Evolutionary conservation across 2,888 invertebrate genomes (phyloP), one percentile per base, ranked within the genome.

Genomic region (Megalurothrips usitatus): DNA sequence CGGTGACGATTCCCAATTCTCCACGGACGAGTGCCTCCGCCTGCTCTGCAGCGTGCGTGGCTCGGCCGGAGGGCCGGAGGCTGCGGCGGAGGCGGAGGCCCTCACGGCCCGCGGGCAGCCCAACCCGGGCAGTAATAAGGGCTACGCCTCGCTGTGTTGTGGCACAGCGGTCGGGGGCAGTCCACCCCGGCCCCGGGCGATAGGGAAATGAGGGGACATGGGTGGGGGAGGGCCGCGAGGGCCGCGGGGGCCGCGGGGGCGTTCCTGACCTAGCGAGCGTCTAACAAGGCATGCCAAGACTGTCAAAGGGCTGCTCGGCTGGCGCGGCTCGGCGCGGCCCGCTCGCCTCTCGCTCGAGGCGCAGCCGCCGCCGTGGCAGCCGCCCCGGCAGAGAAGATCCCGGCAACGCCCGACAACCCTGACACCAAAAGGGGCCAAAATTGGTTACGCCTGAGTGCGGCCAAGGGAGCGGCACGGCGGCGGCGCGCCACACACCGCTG

Each of bases 271-370:
- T 14, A 58, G 19, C 12, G 58, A 58, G 19, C 58, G 58, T 58
- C 58, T 58, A 58, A 58, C 58, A 58, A 58, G 58, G 58, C 58
- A 58, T 58, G 58, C 58, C 58, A 58, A 58, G 58, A 58, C 58
- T 43, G 34, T 58, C 58, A 58, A 58, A 58, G 58, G 58, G 58
- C 58, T 58, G 58, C 14, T 17, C 6, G 58, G 34, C 34, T 43
- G 34, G 34, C 34, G 2, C 34, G 34, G 6, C 34, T 43, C 34
- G 19, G 58, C 58, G 0, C 12, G n/a, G 58, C 58, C 0, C 58
- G 17, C 17, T 17, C 6, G 58, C 58, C 58, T 43, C 6, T 43
- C 34, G 34, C 34, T 43, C 34, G 34, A 6, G 34, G 34, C 34
- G 6, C 34, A 43, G 34, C 34, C 2, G 34, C 34, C 34, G 6